Percentiles rank a stretch among this genome's conserved stretches.
Conservation (phyloP, 1,140 invertebrate genomes). For the Drosophila lacteicornis region DNA sequence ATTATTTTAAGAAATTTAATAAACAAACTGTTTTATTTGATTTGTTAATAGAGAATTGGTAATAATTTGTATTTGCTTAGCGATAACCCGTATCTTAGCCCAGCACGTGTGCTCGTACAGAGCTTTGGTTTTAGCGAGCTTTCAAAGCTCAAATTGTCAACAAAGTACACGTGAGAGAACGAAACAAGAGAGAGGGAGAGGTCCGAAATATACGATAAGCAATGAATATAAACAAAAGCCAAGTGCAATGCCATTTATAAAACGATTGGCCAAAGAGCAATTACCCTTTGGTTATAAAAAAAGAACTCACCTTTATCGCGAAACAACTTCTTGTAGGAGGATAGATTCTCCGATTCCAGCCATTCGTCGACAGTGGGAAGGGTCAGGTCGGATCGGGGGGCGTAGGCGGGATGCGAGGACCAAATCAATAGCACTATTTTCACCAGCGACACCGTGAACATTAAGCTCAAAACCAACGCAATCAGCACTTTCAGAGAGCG, state of each 20-base stretch:
- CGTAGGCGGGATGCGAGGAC: constrained; percentile 61
- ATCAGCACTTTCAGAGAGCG: constrained; percentile 73
- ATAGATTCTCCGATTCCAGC: constrained; percentile 89
- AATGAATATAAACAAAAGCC: constrained; percentile 45
- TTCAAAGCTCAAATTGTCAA: constrained; percentile 27
- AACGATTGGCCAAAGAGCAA: constrained; percentile 19
- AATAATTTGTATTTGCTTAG: not conserved
- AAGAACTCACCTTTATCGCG: constrained; percentile 88
- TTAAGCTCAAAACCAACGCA: constrained; percentile 81
- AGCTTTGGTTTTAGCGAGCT: constrained; percentile 14
- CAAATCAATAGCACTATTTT: constrained; percentile 83
- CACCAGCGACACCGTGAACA: constrained; percentile 82
- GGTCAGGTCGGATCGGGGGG: constrained; percentile 28
- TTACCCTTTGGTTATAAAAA: constrained; percentile 1
- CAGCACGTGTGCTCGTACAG: constrained; percentile 19
- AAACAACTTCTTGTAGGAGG: constrained; percentile 89
- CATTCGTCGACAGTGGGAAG: constrained; percentile 88
- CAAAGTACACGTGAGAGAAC: constrained; percentile 34
- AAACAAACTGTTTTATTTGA: not conserved
- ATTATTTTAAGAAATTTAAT: too few species aligned
- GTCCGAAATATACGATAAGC: constrained; percentile 24
- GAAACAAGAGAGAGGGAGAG: not conserved
- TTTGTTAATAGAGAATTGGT: not conserved
- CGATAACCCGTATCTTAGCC: not conserved
- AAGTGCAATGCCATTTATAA: constrained; percentile 1